Evolutionary conservation across 2,113 vertebrate species (phyloP).

Genomic region (Calidris pygmaea): DNA sequence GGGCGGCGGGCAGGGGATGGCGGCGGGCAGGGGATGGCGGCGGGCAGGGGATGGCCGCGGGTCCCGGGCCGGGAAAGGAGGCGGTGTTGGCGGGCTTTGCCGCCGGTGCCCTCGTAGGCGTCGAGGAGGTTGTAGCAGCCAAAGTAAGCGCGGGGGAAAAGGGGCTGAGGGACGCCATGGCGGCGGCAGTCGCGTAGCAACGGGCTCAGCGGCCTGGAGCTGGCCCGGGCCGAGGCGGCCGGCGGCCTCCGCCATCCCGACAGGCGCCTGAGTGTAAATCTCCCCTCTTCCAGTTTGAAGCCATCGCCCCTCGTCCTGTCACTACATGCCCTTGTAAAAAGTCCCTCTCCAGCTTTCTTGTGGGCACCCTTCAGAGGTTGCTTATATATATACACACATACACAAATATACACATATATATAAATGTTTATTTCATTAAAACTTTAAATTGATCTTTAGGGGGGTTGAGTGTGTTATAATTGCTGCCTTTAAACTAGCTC

Average conservation of each 20-base stretch:
- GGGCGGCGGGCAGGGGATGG: no score
- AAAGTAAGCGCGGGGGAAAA: constrained; percentile 1
- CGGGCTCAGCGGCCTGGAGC: neutral
- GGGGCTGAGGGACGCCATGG: constrained; percentile 4
- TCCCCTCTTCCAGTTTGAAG: neutral
- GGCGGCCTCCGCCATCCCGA: no score
- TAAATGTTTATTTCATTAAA: neutral
- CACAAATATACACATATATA: neutral
- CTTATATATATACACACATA: neutral
- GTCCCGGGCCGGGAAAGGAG: fast-evolving
- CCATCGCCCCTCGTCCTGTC: neutral
- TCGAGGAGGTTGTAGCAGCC: constrained; percentile 15
- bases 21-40: no score
- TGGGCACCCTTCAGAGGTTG: neutral
- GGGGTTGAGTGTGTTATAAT: neutral
- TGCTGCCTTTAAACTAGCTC: neutral
- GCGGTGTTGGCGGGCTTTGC: no score
- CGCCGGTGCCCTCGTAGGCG: constrained; percentile 30
- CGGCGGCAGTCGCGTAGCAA: neutral
- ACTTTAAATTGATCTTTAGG: neutral
- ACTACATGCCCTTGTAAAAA: neutral
- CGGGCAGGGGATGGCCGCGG: fast-evolving
- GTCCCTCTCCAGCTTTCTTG: neutral
- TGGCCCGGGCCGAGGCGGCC: no score
- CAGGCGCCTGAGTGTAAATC: neutral